Evolutionary conservation across 2,797 vertebrate species (phyloP).

Genomic region (Falco rusticolus): DNA sequence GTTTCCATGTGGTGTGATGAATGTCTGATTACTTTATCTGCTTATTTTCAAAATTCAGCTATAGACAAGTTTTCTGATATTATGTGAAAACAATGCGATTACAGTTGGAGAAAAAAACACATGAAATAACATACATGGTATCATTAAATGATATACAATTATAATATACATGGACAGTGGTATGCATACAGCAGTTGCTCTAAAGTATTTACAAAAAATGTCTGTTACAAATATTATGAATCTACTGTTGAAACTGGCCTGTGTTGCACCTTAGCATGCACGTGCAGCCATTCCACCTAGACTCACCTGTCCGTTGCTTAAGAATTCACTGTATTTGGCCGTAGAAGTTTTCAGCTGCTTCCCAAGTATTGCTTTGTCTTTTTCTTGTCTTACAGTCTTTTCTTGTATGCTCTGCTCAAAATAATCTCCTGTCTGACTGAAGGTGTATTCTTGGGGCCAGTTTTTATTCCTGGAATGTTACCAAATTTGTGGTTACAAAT

Average conservation of each 20-base stretch:
- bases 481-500: not conserved
- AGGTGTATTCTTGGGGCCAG: not conserved
- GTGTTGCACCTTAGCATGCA: too few species aligned
- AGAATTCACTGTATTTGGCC: not conserved
- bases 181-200: not conserved
- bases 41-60: not conserved
- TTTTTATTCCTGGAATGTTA: not conserved
- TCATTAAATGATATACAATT: not conserved
- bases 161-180: not conserved
- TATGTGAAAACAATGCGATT: not conserved
- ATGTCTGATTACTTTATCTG: not conserved
- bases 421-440: not conserved
- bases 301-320: not conserved
- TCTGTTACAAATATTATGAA: fast-evolving
- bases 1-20: not conserved
- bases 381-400: not conserved
- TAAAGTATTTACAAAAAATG: not conserved
- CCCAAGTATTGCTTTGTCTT: not conserved
- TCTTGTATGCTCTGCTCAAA: not conserved
- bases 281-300: not conserved
- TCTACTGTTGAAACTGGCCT: not conserved
- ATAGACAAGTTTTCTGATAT: not conserved
- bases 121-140: not conserved
- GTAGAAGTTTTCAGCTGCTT: not conserved
- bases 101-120: not conserved